Conservation (phyloP, 2,888 invertebrate species). For the Lasioglossum morio region DNA sequence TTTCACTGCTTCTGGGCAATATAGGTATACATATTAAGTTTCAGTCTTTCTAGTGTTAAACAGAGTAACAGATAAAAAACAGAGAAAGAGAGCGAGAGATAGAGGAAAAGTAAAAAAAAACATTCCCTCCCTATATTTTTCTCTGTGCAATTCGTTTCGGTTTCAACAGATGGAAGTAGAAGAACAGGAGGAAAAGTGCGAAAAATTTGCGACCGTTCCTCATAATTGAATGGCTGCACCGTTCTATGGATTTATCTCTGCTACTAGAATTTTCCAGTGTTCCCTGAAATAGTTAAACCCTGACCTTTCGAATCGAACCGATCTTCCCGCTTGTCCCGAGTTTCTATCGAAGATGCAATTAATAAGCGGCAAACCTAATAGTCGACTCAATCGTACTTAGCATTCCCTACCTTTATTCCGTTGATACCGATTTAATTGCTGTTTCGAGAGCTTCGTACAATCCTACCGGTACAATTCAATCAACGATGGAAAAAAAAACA, state of each 20-base stretch:
- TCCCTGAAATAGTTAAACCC: constrained; percentile 9
- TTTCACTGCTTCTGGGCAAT: too few species aligned
- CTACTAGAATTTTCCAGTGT: neutral
- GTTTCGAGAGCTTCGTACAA: neutral
- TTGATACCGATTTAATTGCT: neutral
- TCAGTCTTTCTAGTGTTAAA: too few species aligned
- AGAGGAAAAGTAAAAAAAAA: neutral
- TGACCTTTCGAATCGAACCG: neutral
- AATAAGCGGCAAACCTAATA: constrained; percentile 1
- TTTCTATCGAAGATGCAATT: constrained; percentile 2
- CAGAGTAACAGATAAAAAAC: neutral
- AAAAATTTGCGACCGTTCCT: constrained; percentile 22
- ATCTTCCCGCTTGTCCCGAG: neutral
- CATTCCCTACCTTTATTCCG: neutral
- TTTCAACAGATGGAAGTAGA: neutral
- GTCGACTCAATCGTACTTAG: neutral
- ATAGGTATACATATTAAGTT: too few species aligned
- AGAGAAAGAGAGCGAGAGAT: neutral
- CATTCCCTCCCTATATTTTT: constrained; percentile 6
- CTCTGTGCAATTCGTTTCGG: constrained; percentile 9
- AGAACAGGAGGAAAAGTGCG: constrained; percentile 8
- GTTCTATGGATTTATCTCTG: constrained; percentile 4
- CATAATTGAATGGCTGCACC: constrained; percentile 4
- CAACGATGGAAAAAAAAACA: neutral
- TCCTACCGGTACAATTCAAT: neutral